Evolutionary conservation across 1,140 invertebrate species (phyloP), one percentile per base, ranked within the genome.

Genomic region (Drosophila ironensis): DNA sequence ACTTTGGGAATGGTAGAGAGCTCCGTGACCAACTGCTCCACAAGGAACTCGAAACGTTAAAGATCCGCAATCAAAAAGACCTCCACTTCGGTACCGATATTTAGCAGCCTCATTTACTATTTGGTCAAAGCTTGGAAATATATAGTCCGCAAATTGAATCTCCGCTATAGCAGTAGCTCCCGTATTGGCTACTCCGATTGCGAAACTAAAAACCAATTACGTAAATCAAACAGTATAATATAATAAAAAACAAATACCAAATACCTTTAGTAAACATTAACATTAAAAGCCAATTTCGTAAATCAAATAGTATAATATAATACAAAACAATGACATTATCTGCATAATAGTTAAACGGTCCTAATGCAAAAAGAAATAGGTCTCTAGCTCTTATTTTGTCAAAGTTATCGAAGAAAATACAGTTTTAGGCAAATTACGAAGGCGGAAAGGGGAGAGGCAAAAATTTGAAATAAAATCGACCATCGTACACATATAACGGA

Each of bases 71-170:
- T 97, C 93, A 88, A 96, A 99, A 71, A 94, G 90, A 41, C 95
- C 95, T 2, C 98, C 98, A 72, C 97, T 98, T 47, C 99, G 92
- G 90, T 99, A 99, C 12, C 99, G 92, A 69, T 93, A 95, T 91
- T 99, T 99, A 0, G 98, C 97, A 4, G 98, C 98, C 92, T 97
- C 96, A 89, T 96, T 96, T 12, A 96, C 94, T 61, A 96, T 89
- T 94, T 99, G 98, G 92, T 99, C 99, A 91, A 99, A 99, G 1
- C 98, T 98, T 11, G 99, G 98, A 90, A 97, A 99, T 70, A 99
- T 99, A 84, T 99, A 99, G 92, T 99, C 99, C 4, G 97, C 98
- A 92, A 99, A 99, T 91, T 99, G 99, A 86, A 99, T 99, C 92
- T 99, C 98, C 11, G 98, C 98, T 63, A 99, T 98, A 0, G 98